A percentile compares a stretch with the other conserved stretches of the same genome.
Evolutionary conservation across 2,888 invertebrate species (phyloP).

Genomic region (Orthonevra nobilis): DNA sequence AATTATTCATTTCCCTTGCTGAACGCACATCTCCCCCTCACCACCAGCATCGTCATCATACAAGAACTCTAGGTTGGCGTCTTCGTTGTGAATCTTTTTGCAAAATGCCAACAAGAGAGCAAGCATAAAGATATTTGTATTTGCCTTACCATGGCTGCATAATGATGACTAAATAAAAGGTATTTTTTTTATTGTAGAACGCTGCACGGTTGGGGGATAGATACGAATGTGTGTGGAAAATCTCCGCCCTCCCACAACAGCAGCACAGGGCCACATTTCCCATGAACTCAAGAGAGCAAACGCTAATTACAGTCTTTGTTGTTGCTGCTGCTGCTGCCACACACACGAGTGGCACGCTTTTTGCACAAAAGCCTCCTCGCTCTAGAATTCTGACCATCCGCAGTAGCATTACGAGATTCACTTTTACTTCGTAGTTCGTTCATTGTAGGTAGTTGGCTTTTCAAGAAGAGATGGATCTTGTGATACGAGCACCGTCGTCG

Average conservation of each 20-base stretch:
- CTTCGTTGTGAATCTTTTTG: constrained; percentile 5
- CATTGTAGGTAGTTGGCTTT: background rate
- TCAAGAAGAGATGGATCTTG: background rate
- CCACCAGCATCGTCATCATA: constrained; percentile 20
- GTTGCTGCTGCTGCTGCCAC: constrained; percentile 42
- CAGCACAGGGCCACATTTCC: constrained; percentile 43
- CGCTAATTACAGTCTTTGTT: constrained; percentile 59
- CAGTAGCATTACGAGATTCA: constrained; percentile 54
- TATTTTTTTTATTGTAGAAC: constrained; percentile 64
- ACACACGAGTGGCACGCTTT: constrained; percentile 69
- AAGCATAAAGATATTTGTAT: constrained; percentile 64
- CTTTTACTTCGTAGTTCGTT: constrained; percentile 27
- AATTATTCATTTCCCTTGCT: constrained; percentile 57
- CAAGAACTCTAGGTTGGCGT: too few species aligned
- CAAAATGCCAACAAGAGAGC: constrained; percentile 27
- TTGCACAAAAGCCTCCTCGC: constrained; percentile 41
- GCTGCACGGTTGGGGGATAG: constrained; percentile 14
- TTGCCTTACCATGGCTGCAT: constrained; percentile 61
- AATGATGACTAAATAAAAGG: constrained; percentile 70
- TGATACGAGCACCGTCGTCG: background rate
- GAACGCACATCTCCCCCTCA: constrained; percentile 59
- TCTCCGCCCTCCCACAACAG: constrained; percentile 61
- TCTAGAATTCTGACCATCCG: constrained; percentile 19
- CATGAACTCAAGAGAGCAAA: constrained; percentile 48
- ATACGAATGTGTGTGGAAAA: constrained; percentile 32